Conservation (phyloP, 2,797 vertebrate genomes). For the Phyllotis vaccarum region DNA sequence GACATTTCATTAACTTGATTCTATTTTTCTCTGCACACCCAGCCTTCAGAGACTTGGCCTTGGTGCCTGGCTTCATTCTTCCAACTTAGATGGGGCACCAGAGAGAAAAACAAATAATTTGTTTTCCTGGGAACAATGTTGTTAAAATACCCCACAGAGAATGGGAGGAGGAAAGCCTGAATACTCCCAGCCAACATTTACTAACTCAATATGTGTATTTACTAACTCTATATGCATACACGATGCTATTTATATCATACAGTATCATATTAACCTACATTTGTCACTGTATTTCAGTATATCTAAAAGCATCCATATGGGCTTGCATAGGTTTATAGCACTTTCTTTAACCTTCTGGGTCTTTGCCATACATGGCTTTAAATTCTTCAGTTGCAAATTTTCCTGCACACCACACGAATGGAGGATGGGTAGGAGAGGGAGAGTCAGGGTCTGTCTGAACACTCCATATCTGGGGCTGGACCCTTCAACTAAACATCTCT, state of each 20-base stretch:
- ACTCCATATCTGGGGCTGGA: not conserved
- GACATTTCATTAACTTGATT: not conserved
- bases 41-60: not conserved
- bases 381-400: not conserved
- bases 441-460: not conserved
- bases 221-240: conserved; percentile 32
- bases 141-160: not conserved
- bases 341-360: not conserved
- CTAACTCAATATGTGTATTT: conserved; percentile 40
- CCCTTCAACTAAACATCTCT: not conserved
- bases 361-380: not conserved
- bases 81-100: not conserved
- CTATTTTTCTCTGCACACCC: not conserved
- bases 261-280: not conserved
- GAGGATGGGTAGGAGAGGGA: not conserved
- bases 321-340: not conserved
- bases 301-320: not conserved
- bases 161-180: not conserved
- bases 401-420: not conserved
- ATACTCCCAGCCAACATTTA: conserved; percentile 38
- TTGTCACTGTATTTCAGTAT: not conserved
- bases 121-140: conserved; percentile 30
- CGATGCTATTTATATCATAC: conserved; percentile 6
- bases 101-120: conserved; percentile 17
- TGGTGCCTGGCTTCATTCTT: not conserved